Conservation (phyloP, 2,113 vertebrate species). For the Ceyx cyanopectus region DNA sequence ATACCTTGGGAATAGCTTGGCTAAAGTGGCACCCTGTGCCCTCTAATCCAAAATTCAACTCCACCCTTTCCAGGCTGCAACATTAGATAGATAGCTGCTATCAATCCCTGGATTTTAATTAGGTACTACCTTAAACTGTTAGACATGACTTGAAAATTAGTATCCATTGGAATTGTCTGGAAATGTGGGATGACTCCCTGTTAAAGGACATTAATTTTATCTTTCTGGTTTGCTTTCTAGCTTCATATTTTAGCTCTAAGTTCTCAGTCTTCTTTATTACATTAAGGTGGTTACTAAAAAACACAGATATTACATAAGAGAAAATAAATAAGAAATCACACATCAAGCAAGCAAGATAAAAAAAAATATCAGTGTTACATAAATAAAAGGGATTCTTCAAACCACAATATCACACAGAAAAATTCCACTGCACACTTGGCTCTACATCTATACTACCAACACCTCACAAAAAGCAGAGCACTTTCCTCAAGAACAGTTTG, state of each 20-base stretch:
- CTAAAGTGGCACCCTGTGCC: not conserved
- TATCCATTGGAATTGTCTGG: not conserved
- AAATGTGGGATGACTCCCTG: not conserved
- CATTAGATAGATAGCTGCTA: not conserved
- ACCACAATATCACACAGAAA: not conserved
- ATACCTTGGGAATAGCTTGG: not conserved
- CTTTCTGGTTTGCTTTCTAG: not conserved
- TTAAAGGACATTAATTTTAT: not conserved
- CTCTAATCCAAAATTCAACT: conserved; percentile 7
- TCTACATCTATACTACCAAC: not conserved
- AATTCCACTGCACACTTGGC: not conserved
- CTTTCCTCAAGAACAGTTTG: not conserved
- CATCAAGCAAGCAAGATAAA: not conserved
- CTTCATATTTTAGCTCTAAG: not conserved
- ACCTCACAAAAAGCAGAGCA: not conserved
- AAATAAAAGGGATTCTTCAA: not conserved
- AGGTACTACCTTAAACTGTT: not conserved
- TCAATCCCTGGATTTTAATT: conserved; percentile 28
- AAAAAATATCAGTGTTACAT: not conserved
- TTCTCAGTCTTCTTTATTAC: not conserved
- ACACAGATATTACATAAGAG: no score
- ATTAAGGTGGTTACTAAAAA: not conserved
- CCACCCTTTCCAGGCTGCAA: conserved; percentile 5
- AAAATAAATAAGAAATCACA: not conserved
- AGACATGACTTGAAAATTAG: not conserved